phyloP scores from a whole-genome alignment of 2,888 invertebrate species.

The Agrotis clavis region DNA sequence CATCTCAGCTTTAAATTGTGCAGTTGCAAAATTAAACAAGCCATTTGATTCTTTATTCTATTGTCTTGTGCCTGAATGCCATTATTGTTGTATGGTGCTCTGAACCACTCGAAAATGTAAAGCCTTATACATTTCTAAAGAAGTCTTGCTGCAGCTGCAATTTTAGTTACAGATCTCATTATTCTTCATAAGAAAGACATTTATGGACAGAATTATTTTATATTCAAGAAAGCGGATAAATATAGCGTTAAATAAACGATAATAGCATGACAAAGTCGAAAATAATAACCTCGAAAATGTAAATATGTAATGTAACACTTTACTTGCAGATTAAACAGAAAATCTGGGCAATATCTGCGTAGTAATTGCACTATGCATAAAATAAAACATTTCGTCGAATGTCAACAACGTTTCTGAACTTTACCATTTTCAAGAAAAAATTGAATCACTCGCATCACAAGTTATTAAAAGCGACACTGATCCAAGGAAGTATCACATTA shows the following conservation, averaged over 20 bases:
- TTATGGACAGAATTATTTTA: constrained; percentile 11
- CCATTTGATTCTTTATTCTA: constrained; percentile 4
- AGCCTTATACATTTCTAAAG: background rate
- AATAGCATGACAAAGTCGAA: background rate
- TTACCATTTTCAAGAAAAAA: background rate
- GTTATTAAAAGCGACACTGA: constrained; percentile 6
- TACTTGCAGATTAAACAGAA: background rate
- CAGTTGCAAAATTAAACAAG: constrained; percentile 1
- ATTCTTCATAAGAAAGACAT: background rate
- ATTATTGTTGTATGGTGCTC: background rate
- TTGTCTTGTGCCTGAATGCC: background rate
- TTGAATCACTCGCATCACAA: background rate
- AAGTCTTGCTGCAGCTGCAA: constrained; percentile 7
- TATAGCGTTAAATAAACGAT: background rate
- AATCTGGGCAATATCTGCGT: no score
- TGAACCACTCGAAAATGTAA: background rate
- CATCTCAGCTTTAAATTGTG: background rate
- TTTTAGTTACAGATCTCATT: background rate
- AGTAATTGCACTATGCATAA: background rate
- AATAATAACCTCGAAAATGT: no score
- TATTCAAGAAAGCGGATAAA: background rate
- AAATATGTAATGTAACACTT: constrained; percentile 1
- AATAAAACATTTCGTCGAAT: constrained; percentile 1
- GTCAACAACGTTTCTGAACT: background rate
- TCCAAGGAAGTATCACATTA: constrained; percentile 15